Evolutionary conservation across 2,888 invertebrate species (phyloP).

Genomic region (Coleophora flavipennella): DNA sequence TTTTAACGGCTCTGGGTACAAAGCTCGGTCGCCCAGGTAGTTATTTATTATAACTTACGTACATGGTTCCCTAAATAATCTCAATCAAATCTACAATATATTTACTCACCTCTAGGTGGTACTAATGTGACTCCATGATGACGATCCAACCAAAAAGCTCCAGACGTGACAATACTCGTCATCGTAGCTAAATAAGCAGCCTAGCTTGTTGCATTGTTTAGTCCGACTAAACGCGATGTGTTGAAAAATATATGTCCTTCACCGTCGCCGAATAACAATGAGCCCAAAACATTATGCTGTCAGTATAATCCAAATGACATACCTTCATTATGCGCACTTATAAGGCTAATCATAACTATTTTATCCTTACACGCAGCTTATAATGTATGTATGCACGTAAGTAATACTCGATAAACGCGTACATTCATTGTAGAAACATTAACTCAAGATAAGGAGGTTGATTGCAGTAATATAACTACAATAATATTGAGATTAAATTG

Average conservation of each 20-base stretch:
- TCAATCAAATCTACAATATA: too few species aligned
- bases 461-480: neutral
- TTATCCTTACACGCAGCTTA: conserved; percentile 2
- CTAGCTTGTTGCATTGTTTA: conserved; percentile 2
- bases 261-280: conserved; percentile 35
- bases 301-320: neutral
- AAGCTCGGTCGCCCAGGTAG: too few species aligned
- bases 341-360: conserved; percentile 2
- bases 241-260: conserved; percentile 37
- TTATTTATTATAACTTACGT: too few species aligned
- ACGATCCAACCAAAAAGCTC: neutral
- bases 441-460: neutral
- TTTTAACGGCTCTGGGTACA: too few species aligned
- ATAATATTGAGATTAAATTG: neutral
- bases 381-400: neutral
- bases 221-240: conserved; percentile 19
- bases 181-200: neutral
- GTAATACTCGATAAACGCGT: conserved; percentile 1
- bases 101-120: too few species aligned
- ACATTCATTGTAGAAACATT: conserved; percentile 8
- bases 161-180: neutral
- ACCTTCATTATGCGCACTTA: conserved; percentile 2
- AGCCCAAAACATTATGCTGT: conserved; percentile 12
- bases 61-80: too few species aligned
- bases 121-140: too few species aligned